phyloP scores from a whole-genome alignment of 2,113 vertebrate genomes.

The Cololabis saira region DNA sequence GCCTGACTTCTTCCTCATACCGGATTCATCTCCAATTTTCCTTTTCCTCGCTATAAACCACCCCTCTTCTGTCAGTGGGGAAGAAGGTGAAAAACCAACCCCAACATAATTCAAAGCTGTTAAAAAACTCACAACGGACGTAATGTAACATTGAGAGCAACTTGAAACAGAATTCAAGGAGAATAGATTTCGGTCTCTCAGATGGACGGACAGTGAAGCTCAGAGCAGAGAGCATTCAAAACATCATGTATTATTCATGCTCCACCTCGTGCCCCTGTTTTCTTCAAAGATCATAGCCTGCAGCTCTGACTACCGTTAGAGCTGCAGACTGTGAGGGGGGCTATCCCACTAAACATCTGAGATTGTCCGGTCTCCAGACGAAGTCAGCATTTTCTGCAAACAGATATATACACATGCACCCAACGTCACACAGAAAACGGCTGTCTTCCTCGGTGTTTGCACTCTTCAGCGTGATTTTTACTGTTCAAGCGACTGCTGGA shows the following conservation, averaged over 20 bases:
- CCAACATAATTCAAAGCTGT: too few species aligned
- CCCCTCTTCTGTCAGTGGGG: too few species aligned
- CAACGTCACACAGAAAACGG: neutral
- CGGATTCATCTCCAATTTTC: too few species aligned
- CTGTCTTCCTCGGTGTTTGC: too few species aligned
- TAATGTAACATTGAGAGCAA: conserved; percentile 12
- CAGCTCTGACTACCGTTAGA: conserved; percentile 32
- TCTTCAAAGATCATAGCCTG: conserved; percentile 61
- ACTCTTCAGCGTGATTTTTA: too few species aligned
- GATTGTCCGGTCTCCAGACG: neutral
- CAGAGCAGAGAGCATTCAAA: conserved; percentile 28
- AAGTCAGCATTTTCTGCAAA: neutral
- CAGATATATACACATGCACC: neutral
- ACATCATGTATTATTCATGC: conserved; percentile 54
- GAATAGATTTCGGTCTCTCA: conserved; percentile 18
- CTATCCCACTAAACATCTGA: conserved; percentile 32
- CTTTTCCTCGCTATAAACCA: too few species aligned
- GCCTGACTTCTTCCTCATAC: too few species aligned
- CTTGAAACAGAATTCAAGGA: conserved; percentile 31
- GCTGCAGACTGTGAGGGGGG: conserved; percentile 33
- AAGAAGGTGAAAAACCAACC: too few species aligned
- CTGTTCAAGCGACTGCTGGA: too few species aligned
- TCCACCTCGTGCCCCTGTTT: conserved; percentile 50
- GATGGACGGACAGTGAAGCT: conserved; percentile 2
- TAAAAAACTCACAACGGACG: too few species aligned